A percentile compares a stretch with the other conserved stretches of the same genome.
phyloP scores from a whole-genome alignment of 1,140 invertebrate genomes.

The Mactra quadrangularis region DNA sequence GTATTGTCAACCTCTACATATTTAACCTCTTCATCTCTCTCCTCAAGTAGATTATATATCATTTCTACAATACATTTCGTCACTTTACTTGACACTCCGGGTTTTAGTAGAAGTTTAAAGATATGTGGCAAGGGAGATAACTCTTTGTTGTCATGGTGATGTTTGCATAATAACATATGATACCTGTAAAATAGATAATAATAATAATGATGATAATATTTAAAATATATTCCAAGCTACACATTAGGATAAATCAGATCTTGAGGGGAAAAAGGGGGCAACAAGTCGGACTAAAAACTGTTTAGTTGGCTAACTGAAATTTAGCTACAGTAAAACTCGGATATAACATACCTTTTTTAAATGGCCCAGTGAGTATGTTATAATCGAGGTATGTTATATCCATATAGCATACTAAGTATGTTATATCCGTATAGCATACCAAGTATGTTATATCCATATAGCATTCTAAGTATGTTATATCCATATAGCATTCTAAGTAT shows the following conservation, averaged over 20 bases:
- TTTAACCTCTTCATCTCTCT: constrained; percentile 85
- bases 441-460: too few relatives aligned
- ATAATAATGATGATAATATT: background rate
- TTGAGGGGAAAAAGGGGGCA: background rate
- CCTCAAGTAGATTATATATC: constrained; percentile 90
- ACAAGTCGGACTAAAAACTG: too few relatives aligned
- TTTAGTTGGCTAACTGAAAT: too few relatives aligned
- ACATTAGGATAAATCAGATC: background rate
- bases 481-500: too few relatives aligned
- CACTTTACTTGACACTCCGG: constrained; percentile 87
- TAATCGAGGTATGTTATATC: too few relatives aligned
- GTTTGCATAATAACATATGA: constrained; percentile 89
- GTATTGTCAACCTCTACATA: constrained; percentile 81
- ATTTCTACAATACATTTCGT: constrained; percentile 90
- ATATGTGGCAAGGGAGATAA: constrained; percentile 87
- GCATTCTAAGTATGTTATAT: too few relatives aligned
- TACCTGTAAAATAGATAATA: constrained; percentile 85
- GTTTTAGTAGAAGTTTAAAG: constrained; percentile 88
- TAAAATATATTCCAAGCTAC: background rate
- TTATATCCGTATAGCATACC: too few relatives aligned
- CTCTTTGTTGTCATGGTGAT: constrained; percentile 82
- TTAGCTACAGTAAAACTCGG: too few relatives aligned
- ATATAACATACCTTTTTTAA: too few relatives aligned
- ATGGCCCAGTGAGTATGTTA: too few relatives aligned
- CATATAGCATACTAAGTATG: too few relatives aligned